Evolutionary conservation across 2,888 invertebrate species (phyloP), one percentile per base, ranked within the genome.

Genomic region (Cephus spinipes): DNA sequence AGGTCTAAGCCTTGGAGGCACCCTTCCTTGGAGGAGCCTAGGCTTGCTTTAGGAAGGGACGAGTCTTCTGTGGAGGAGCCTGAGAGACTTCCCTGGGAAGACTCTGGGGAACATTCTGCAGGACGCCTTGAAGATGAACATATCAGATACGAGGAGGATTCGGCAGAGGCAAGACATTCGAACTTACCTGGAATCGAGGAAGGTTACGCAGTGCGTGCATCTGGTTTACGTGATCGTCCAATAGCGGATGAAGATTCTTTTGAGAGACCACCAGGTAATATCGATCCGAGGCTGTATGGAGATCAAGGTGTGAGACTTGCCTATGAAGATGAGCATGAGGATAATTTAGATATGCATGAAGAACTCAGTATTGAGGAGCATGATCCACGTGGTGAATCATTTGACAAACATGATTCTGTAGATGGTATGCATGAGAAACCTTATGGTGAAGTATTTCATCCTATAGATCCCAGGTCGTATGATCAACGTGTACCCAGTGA

Each of bases 1-100:
- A 85, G 88, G 4, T 84, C 88, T 0, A 85, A 85, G 34, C 91
- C 91, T 0, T 91, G 91, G 91, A 83, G 87, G n/a, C 91, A 88
- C 79, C 88, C 90, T 3, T 89, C 90, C 0, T 36, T 89, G 4
- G 91, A 91, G 77, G 85, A 89, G 77, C 91, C 91, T 0, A 81
- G 91, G 69, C 69, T 90, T 15, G 88, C 91, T 4, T 82, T 89
- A 4, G 75, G 76, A 30, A 84, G 86, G 23, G 84, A 84, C 0
- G 88, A 88, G 55, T 86, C 83, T 9, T 85, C 84, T 0, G 23
- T 82, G 6, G 84, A 84, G 4, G 80, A 81, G 33, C 79, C 79
- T 11, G 84, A 76, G 33, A 82, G 71, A 71, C 76, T 79, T 11
- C 80, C 77, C 31, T 85, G 85, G 86, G 85, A 86, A 35, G 85